Percentiles rank a stretch among this genome's conserved stretches.
These are phyloP conservation scores for Trogon surrucura DNA, from an alignment of 2,113 vertebrate genomes.

Conservation along the genomic window DNA sequence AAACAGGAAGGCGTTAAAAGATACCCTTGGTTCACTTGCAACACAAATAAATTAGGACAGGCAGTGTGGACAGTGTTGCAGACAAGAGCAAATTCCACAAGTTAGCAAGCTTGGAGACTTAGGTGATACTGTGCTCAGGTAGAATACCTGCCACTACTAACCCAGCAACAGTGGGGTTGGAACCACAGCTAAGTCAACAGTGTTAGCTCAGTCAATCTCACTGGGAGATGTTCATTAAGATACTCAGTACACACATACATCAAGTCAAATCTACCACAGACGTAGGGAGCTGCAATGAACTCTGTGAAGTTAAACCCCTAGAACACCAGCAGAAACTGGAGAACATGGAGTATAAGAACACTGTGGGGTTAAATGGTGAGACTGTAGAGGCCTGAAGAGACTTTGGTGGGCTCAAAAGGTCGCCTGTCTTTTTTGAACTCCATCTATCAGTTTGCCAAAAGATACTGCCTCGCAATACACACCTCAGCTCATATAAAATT, in stretches of 20 bases:
- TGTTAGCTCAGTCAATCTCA: background rate
- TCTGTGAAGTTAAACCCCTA: background rate
- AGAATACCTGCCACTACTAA: background rate
- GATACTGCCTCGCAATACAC: background rate
- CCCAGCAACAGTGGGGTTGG: background rate
- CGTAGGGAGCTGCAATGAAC: background rate
- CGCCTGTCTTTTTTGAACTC: background rate
- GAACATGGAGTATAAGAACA: background rate
- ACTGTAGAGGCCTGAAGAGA: background rate
- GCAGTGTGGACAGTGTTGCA: background rate
- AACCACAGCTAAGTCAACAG: fast-evolving
- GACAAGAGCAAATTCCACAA: background rate
- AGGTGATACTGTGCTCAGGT: background rate
- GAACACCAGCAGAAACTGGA: background rate
- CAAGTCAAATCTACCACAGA: background rate
- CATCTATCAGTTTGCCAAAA: background rate
- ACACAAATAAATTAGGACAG: background rate
- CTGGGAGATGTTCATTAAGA: background rate
- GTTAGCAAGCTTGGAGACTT: background rate
- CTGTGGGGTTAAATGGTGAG: background rate
- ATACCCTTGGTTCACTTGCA: background rate
- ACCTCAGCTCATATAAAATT: background rate
- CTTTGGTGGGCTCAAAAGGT: background rate
- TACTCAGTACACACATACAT: background rate
- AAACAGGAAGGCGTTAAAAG: background rate